Base-by-base conservation (phyloP, 2,113 vertebrate genomes). In the Prunella fulvescens region DNA sequence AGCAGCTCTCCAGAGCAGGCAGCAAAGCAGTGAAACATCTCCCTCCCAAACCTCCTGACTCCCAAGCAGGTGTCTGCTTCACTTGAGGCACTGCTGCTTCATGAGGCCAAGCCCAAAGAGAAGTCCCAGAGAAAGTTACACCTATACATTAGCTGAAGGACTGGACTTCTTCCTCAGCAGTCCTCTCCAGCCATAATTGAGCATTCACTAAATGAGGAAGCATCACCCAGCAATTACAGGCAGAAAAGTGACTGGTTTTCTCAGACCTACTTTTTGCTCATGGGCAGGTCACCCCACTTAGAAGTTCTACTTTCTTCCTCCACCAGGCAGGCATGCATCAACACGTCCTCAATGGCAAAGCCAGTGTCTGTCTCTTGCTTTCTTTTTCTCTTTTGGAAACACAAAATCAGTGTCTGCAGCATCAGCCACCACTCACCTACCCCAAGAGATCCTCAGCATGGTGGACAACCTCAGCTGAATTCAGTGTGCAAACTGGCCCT, bases 81-180 rank as follows among this genome's bases (percentile, higher is more conserved):
- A 48, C 2, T 0, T 9, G 9, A 31, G 40, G 26, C 1, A 12
- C 33, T 44, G 57, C 47, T 81, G 37, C 42, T 83, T 58, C 31
- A 6, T 0, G 1, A 62, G 29, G 10, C 39, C 1, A 13, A 57
- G 12, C 45, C 39, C 11, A 1, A 56, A 50, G 18, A 66, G 19
- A 28, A 73, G 29, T 6, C 16, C 29, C 29, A 62, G 64, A 29
- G 25, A 81, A 86, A 94, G 84, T 29, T 10, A 22, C 39, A 56
- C 23, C 35, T 42, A 15, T 0, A 2, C 10, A 72, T 37, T 17
- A 88, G 31, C 72, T 58, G 17, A 61, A 74, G 20, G 14, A 78
- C 26, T 51, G 25, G 6, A 14, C 35, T 80, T 47, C 35, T 64
- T 70, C 53, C 72, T 26, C 72, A 66, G 61, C 31, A 71, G 39